Evolutionary conservation across 2,888 invertebrate species (phyloP), one percentile per base, ranked within the genome.

Genomic region (Diabrotica balteata): DNA sequence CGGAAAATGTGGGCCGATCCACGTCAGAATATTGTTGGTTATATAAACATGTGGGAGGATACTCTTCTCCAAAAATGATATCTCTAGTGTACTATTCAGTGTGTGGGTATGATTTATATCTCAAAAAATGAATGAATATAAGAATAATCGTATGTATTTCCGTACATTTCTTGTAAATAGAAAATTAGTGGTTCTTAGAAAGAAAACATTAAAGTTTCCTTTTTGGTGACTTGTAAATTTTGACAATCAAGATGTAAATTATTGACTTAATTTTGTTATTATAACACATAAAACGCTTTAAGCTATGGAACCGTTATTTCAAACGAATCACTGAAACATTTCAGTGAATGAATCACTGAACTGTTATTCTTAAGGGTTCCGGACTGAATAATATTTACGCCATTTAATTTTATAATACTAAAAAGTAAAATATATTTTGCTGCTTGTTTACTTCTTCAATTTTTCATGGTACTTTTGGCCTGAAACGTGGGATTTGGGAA

Each of bases 401-500:
- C 1, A 32, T 32, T 32, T 4, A 32, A 32, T 4, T 5, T 32
- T 32, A 32, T 32, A 32, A 32, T 32, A 32, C 32, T 32, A 32
- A 32, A 32, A 32, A 32, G 4, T 32, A 32, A 32, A 32, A 32
- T 2, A 32, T 32, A 32, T 32, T 32, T 32, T 57, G 55, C 45
- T 44, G 11, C 44, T 57, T 6, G 11, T 44, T 62, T 47, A 17
- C n/a, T 64, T 58, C 32, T 32, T 64, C 51, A 43, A 58, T 59
- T 58, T 58, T 64, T 59, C 50, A 45, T 64, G 64, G 59, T 46
- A 64, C 44, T 58, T 69, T 67, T 59, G 59, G 66, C 62, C 64
- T 32, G 64, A 66, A 45, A 52, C 59, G 58, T 63, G 55, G 63
- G 67, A 67, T 53, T 52, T 59, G 63, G 65, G 61, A 60, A 68